Conservation (phyloP, 92 coral and sea anemone genomes). For the Epizoanthus illoricatus region DNA sequence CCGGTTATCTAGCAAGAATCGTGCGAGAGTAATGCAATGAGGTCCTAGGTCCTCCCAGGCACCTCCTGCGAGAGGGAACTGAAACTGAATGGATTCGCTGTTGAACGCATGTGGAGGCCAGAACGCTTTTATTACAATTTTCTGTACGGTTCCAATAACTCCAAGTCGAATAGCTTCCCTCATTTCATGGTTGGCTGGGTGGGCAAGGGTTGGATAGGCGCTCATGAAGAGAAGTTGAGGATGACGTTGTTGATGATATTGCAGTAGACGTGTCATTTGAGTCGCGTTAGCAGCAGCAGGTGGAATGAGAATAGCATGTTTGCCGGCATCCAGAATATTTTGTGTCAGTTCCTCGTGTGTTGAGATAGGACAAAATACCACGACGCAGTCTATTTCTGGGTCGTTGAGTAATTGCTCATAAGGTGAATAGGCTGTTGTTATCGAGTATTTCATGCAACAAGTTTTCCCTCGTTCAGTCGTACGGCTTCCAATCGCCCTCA, state of each 20-base stretch:
- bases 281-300: background rate
- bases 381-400: conserved; percentile 4
- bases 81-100: conserved; percentile 23
- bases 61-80: conserved; percentile 22
- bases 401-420: conserved; percentile 2
- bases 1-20: background rate
- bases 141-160: conserved; percentile 16
- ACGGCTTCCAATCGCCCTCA: conserved; percentile 12
- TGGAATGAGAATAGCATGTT: background rate
- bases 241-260: background rate
- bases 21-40: conserved; percentile 3
- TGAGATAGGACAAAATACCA: conserved; percentile 9
- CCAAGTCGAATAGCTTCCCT: background rate
- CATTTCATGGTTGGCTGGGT: conserved; percentile 15
- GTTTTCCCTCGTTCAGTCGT: background rate
- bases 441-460: conserved; percentile 5
- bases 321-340: background rate
- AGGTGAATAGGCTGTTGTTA: background rate
- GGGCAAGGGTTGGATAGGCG: conserved; percentile 18
- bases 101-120: conserved; percentile 30
- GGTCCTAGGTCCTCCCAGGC: conserved; percentile 31
- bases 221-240: background rate
- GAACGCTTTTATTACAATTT: conserved; percentile 7
- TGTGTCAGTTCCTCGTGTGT: conserved; percentile 18
- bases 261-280: background rate